Evolutionary conservation across 2,797 vertebrate genomes (phyloP).

Genomic region (Anolis apletophallus): DNA sequence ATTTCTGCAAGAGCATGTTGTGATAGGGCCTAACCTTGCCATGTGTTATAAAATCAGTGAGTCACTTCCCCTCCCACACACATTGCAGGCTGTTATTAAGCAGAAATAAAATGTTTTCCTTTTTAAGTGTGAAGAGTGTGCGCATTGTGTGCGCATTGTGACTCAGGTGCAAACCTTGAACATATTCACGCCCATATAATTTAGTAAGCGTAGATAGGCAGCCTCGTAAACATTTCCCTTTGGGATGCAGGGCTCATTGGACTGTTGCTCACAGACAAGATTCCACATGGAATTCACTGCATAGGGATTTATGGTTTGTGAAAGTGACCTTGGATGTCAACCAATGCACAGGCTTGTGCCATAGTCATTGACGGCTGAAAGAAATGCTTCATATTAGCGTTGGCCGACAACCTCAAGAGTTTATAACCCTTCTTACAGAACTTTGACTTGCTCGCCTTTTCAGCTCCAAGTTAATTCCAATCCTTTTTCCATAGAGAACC

Average conservation of each 20-base stretch:
- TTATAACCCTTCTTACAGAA: background rate
- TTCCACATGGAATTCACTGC: background rate
- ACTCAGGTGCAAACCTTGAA: background rate
- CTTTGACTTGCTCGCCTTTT: background rate
- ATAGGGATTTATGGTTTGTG: background rate
- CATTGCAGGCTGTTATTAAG: background rate
- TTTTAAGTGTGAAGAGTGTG: background rate
- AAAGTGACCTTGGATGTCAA: background rate
- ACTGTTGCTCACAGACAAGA: no score
- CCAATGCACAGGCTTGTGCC: background rate
- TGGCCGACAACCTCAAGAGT: background rate
- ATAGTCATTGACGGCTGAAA: background rate
- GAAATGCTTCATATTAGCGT: background rate
- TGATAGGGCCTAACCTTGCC: background rate
- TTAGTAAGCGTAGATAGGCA: background rate
- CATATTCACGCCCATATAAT: background rate
- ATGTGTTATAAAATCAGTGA: conserved; percentile 4
- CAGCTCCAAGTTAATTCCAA: background rate
- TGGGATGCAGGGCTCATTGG: no score
- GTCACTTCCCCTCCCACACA: conserved; percentile 12
- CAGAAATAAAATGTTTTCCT: background rate
- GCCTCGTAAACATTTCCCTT: background rate
- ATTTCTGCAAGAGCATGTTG: background rate
- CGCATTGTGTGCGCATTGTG: background rate
- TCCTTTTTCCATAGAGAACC: no score